phyloP scores from a whole-genome alignment of 2,888 invertebrate genomes.

The Strigamia maritima region DNA sequence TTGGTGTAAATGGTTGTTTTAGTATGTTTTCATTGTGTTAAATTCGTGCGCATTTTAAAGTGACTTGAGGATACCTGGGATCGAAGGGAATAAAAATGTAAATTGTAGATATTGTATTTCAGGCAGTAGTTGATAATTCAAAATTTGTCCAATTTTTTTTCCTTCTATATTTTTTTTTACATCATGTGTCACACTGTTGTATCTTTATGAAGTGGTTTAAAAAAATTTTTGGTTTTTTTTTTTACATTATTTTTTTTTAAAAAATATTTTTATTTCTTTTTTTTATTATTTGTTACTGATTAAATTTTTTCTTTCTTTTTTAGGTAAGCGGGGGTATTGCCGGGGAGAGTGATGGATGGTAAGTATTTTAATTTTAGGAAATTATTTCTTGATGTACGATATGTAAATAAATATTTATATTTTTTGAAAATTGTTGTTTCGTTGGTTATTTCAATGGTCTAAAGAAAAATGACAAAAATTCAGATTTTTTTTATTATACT shows the following conservation, averaged over 20 bases:
- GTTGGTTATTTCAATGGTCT: too few species aligned
- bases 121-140: slow-evolving; percentile 8
- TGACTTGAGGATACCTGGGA: neutral
- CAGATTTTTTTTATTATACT: too few species aligned
- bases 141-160: neutral
- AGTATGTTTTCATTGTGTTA: neutral
- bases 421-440: too few species aligned
- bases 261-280: neutral
- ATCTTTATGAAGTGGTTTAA: neutral
- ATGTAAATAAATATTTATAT: too few species aligned
- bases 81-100: neutral
- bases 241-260: neutral
- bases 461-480: too few species aligned
- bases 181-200: slow-evolving; percentile 3
- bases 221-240: neutral
- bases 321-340: too few species aligned
- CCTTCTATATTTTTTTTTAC: neutral
- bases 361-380: too few species aligned
- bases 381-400: too few species aligned
- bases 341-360: too few species aligned
- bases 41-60: neutral
- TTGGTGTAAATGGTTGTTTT: neutral
- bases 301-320: too few species aligned
- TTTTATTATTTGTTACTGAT: neutral
- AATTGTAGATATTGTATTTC: slow-evolving; percentile 1